Conservation (phyloP, 2,797 vertebrate species). For the Ceyx erithaca region DNA sequence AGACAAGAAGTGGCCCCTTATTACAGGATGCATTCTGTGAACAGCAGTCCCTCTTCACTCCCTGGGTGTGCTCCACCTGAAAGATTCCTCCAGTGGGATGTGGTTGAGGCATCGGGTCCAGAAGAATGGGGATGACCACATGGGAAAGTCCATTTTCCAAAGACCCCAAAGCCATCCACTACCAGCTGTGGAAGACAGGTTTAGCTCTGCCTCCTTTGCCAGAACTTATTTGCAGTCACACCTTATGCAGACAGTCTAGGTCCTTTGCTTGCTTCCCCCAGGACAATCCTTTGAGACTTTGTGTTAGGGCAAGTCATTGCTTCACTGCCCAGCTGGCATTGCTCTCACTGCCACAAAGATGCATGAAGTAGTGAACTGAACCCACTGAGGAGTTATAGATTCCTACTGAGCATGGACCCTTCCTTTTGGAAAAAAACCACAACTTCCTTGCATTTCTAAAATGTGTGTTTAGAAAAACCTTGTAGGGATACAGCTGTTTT, state of each 20-base stretch:
- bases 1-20: not conserved
- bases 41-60: not conserved
- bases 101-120: not conserved
- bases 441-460: not conserved
- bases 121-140: not conserved
- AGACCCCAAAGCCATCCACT: not conserved
- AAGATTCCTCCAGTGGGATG: not conserved
- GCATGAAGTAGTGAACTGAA: not conserved
- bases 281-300: not conserved
- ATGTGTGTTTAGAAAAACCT: not conserved
- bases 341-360: not conserved
- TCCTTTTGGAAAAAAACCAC: not conserved
- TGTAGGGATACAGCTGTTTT: not conserved
- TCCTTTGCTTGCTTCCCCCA: not conserved
- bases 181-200: not conserved
- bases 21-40: not conserved
- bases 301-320: not conserved
- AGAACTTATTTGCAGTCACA: not conserved
- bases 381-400: not conserved
- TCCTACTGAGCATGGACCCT: not conserved
- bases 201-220: not conserved
- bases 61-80: not conserved
- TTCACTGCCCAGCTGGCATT: not conserved
- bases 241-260: not conserved
- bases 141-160: not conserved